Evolutionary conservation across 1,140 invertebrate species (phyloP).

Genomic region (Agraylea sexmaculata): DNA sequence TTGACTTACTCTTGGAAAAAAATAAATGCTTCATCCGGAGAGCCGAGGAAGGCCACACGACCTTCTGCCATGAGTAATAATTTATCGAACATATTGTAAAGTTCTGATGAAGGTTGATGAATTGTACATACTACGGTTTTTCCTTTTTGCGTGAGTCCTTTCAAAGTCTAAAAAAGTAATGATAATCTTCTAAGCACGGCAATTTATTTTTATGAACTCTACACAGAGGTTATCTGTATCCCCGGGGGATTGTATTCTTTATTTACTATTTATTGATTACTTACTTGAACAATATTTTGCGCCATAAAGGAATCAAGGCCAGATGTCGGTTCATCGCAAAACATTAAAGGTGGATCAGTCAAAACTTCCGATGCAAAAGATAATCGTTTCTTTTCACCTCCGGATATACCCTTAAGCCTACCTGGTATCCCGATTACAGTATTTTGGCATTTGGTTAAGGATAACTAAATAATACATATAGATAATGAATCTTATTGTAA

Average conservation of each 20-base stretch:
- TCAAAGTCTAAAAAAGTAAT: slow-evolving; percentile 46
- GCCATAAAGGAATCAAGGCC: slow-evolving; percentile 79
- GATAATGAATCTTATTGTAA: slow-evolving; percentile 7
- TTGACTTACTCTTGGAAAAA: slow-evolving; percentile 71
- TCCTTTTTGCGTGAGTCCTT: slow-evolving; percentile 65
- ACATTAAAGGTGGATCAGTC: slow-evolving; percentile 88
- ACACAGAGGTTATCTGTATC: no score
- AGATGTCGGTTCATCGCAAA: slow-evolving; percentile 95
- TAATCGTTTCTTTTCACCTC: slow-evolving; percentile 91
- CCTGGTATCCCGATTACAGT: slow-evolving; percentile 82
- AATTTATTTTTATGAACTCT: no score
- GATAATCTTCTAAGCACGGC: no score
- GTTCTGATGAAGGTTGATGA: slow-evolving; percentile 90
- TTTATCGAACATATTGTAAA: slow-evolving; percentile 87
- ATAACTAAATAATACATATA: slow-evolving; percentile 44
- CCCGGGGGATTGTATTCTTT: no score
- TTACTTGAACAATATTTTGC: slow-evolving; percentile 71
- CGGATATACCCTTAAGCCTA: slow-evolving; percentile 82
- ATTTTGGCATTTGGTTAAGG: slow-evolving; percentile 73
- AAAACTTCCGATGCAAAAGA: slow-evolving; percentile 92
- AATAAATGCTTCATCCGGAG: slow-evolving; percentile 58
- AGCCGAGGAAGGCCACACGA: slow-evolving; percentile 79
- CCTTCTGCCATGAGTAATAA: slow-evolving; percentile 87
- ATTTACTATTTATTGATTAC: no score
- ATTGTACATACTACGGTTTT: slow-evolving; percentile 92